Conservation (phyloP, 1,140 invertebrate species). For the Aphis gossypii region DNA sequence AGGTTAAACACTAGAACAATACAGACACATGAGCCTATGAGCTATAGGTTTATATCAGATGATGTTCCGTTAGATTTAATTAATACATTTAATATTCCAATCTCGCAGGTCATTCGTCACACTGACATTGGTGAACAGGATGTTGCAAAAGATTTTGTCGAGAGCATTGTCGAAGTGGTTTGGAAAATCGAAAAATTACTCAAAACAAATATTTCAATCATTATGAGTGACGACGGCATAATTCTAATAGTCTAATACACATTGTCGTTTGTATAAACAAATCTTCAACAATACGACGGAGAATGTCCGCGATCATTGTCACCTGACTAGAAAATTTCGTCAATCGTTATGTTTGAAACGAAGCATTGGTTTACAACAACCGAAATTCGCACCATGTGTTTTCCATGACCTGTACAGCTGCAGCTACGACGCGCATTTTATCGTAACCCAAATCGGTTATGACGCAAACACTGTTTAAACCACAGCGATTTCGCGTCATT, state of each 20-base stretch:
- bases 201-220: background rate
- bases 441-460: background rate
- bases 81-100: background rate
- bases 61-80: background rate
- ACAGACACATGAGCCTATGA: background rate
- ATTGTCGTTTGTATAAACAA: background rate
- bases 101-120: background rate
- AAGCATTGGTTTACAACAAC: background rate
- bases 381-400: background rate
- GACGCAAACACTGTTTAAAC: background rate
- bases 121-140: too few relatives aligned
- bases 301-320: too few relatives aligned
- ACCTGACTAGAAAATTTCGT: too few relatives aligned
- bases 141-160: background rate
- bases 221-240: background rate
- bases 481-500: too few relatives aligned
- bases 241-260: fast-evolving
- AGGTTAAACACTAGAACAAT: background rate
- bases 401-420: background rate
- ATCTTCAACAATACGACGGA: background rate
- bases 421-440: background rate
- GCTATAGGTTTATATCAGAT: background rate
- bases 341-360: too few relatives aligned
- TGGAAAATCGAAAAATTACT: background rate
- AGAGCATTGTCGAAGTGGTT: background rate